Evolutionary conservation across 1,140 invertebrate species (phyloP).

Genomic region (Orius insidiosus): DNA sequence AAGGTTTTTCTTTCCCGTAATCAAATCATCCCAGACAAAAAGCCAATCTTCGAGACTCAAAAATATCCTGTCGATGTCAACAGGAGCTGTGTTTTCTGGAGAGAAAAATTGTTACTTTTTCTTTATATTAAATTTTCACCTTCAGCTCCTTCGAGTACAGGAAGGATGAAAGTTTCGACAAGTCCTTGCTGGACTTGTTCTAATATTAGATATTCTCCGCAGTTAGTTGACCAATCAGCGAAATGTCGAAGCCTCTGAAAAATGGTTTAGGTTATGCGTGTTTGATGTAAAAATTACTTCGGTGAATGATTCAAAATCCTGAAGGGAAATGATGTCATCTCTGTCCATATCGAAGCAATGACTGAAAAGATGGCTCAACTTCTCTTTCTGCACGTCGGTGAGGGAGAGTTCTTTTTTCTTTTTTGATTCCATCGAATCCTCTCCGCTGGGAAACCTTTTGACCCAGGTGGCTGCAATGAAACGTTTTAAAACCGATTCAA

Average conservation of each 20-base stretch:
- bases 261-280: conserved; percentile 8
- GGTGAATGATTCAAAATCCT: conserved; percentile 48
- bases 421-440: conserved; percentile 31
- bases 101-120: not conserved
- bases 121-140: not conserved
- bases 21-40: conserved; percentile 39
- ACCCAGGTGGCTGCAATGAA: conserved; percentile 42
- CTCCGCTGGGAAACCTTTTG: conserved; percentile 40
- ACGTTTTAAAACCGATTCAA: not conserved
- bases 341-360: conserved; percentile 47
- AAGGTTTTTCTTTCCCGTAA: conserved; percentile 34
- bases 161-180: conserved; percentile 41
- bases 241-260: conserved; percentile 48
- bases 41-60: conserved; percentile 38
- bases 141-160: conserved; percentile 17
- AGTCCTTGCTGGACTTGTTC: conserved; percentile 47
- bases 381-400: conserved; percentile 42
- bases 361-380: conserved; percentile 48
- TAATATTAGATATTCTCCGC: conserved; percentile 45
- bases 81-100: not conserved
- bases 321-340: conserved; percentile 45
- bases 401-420: conserved; percentile 32
- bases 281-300: conserved; percentile 32
- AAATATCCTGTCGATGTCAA: conserved; percentile 14
- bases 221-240: conserved; percentile 51